phyloP scores from a whole-genome alignment of 1,140 invertebrate genomes.

The Pogonomyrmex barbatus region DNA sequence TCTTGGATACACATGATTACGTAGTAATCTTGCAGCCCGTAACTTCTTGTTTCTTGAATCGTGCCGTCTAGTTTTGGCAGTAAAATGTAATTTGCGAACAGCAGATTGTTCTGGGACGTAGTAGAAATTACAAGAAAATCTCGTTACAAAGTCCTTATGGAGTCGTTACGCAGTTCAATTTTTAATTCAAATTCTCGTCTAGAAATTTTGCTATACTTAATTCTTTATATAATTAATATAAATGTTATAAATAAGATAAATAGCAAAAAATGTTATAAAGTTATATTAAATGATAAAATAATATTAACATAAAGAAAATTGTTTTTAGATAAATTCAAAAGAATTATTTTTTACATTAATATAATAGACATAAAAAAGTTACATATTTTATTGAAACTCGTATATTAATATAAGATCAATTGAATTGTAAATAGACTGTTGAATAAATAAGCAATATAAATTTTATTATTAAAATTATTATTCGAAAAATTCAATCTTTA shows the following conservation, averaged over 20 bases:
- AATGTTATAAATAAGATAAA: neutral
- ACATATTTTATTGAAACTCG: neutral
- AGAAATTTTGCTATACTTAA: neutral
- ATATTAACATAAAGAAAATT: neutral
- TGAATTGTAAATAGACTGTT: neutral
- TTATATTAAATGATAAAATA: neutral
- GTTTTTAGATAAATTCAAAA: neutral
- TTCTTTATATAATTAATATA: neutral
- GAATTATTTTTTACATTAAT: neutral
- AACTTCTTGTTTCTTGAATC: slow-evolving; percentile 30
- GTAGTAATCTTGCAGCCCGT: slow-evolving; percentile 12
- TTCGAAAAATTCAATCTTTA: slow-evolving; percentile 16
- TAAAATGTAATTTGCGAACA: slow-evolving; percentile 30
- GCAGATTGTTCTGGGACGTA: neutral
- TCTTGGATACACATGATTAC: neutral
- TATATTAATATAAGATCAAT: neutral
- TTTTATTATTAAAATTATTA: neutral
- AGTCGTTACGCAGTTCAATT: neutral
- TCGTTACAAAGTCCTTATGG: slow-evolving; percentile 2
- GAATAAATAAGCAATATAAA: neutral
- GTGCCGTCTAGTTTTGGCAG: neutral
- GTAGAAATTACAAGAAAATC: neutral
- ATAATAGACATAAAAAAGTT: neutral
- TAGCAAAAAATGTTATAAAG: neutral
- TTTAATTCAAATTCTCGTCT: neutral